Base-by-base conservation (phyloP, 2,113 vertebrate genomes). In the Hippocampus zosterae region DNA sequence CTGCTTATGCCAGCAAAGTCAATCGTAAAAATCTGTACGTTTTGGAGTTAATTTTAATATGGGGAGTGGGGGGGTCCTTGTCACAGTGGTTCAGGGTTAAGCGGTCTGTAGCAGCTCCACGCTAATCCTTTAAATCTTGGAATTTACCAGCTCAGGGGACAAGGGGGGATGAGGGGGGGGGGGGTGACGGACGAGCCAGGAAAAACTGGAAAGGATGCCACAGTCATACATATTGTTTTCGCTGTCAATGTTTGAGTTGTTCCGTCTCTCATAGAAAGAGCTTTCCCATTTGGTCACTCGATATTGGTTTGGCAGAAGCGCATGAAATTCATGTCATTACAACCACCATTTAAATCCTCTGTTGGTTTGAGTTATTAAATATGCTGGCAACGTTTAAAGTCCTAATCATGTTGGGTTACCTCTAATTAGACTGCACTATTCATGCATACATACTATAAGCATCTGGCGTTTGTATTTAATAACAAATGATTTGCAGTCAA, bases 41-140 rank as follows among this genome's bases (percentile, higher is more conserved):
- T 79, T 66, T 60, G 65, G 64, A 57, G 63, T 75, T 79, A 84
- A 80, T 82, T 75, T 71, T 70, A 69, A 42, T 10, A n/a, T 41
- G 13, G 13, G 8, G 59, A 1, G 3, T 41, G 13, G 13, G 8
- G 59, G 2, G 3, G 9, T 64, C 29, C 73, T 74, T 52, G 67
- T 75, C 82, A 82, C 71, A 74, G 77, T 41, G 41, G 77, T 23
- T 67, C 74, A 78, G 81, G 79, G 85, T 83, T 84, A 87, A 87
- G 74, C 76, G 37, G 61, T 65, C 63, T 76, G 71, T 57, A 80
- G 82, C 68, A 67, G 76, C 29, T 70, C 56, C 0, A 2, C 41
- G 70, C 70, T 85, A 82, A 89, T 85, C 84, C 81, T 46, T 80
- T 81, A 77, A 82, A 84, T 83, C 78, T 75, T 82, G 81, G 78